phyloP scores from a whole-genome alignment of 2,888 invertebrate species.

The Drosophila neotestacea region DNA sequence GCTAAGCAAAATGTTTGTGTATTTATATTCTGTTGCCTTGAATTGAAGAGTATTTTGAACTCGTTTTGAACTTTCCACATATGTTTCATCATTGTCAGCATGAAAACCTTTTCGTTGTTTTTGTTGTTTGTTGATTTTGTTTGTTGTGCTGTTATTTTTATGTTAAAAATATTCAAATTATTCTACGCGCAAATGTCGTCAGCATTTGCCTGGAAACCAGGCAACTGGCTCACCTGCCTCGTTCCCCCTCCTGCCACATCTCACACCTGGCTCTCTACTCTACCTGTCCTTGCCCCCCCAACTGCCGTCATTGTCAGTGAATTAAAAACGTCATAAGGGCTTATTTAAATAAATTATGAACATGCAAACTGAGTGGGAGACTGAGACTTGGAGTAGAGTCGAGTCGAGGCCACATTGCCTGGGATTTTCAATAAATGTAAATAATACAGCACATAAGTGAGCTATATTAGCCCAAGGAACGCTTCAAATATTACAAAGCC shows the following conservation, averaged over 20 bases:
- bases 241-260: neutral
- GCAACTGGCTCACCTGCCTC: constrained; percentile 10
- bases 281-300: constrained; percentile 6
- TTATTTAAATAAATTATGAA: constrained; percentile 82
- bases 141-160: constrained; percentile 71
- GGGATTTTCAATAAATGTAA: constrained; percentile 73
- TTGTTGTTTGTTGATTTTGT: constrained; percentile 66
- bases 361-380: constrained; percentile 24
- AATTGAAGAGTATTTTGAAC: constrained; percentile 41
- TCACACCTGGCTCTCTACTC: neutral
- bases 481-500: constrained; percentile 65
- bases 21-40: neutral
- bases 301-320: constrained; percentile 73
- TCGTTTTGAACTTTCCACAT: neutral
- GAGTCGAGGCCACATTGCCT: constrained; percentile 30
- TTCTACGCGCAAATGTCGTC: constrained; percentile 50
- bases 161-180: constrained; percentile 78
- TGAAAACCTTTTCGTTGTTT: constrained; percentile 34
- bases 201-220: constrained; percentile 46
- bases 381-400: neutral
- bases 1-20: too few species aligned
- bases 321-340: constrained; percentile 81
- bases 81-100: constrained; percentile 45
- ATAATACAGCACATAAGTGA: constrained; percentile 74
- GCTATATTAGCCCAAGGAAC: constrained; percentile 63